Evolutionary conservation across 37 sponge, comb jelly and placozoan species (phyloP).

Genomic region (Sycon ciliatum): DNA sequence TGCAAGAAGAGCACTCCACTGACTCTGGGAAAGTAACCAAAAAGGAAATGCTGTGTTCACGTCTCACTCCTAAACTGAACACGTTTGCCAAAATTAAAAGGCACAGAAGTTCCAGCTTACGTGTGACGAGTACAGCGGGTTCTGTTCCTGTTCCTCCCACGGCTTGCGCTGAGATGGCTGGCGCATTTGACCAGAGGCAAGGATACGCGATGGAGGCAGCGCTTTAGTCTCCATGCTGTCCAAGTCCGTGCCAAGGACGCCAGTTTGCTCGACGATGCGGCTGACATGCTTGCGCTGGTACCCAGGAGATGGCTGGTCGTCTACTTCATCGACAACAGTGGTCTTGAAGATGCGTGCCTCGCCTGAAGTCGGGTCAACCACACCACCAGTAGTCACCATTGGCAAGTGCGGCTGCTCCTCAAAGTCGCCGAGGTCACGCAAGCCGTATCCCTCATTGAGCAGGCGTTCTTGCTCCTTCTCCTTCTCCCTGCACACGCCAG

Average conservation of each 20-base stretch:
- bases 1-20: no score
- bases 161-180: no score
- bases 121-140: slow-evolving; percentile 1
- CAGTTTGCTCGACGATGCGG: neutral
- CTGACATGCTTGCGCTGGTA: neutral
- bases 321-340: neutral
- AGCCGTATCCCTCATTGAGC: no score
- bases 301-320: neutral
- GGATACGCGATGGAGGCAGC: neutral
- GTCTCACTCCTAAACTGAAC: no score
- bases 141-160: slow-evolving; percentile 1
- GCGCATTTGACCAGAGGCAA: no score
- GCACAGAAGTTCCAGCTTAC: neutral
- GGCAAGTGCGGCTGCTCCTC: no score
- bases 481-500: no score
- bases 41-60: no score
- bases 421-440: no score
- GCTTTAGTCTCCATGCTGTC: neutral
- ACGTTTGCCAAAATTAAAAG: neutral
- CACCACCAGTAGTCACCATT: no score
- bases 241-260: neutral
- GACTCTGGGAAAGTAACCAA: no score
- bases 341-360: slow-evolving; percentile 9
- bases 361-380: neutral
- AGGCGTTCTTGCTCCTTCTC: no score